These are phyloP conservation scores for Antennarius maculatus DNA, from an alignment of 2,797 vertebrate species.

Conservation along the genomic window DNA sequence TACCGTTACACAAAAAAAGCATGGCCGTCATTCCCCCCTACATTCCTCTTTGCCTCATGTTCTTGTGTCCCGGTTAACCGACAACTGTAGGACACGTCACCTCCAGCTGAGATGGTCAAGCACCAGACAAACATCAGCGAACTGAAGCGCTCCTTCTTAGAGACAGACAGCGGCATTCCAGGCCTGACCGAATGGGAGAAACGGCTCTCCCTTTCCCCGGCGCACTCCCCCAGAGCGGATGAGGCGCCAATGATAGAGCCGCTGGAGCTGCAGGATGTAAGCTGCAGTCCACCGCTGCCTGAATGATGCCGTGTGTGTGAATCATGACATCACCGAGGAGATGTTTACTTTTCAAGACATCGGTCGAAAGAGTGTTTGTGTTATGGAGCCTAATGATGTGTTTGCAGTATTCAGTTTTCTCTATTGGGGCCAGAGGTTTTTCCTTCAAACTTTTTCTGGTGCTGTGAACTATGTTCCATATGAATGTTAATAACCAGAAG, in stretches of 20 bases:
- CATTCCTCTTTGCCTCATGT: conserved; percentile 42
- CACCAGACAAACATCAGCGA: conserved; percentile 95
- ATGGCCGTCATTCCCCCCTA: conserved; percentile 54
- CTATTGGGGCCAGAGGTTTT: not conserved
- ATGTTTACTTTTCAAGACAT: conserved; percentile 5
- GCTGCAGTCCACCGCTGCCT: conserved; percentile 62
- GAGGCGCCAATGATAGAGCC: conserved; percentile 92
- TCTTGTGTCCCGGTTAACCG: conserved; percentile 74
- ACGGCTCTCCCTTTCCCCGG: conserved; percentile 90
- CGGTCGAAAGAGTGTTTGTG: not conserved
- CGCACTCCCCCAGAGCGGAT: conserved; percentile 78
- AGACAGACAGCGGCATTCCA: conserved; percentile 82
- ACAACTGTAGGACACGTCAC: conserved; percentile 85
- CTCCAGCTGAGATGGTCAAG: conserved; percentile 89
- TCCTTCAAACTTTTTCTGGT: not conserved
- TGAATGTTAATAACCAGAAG: not conserved
- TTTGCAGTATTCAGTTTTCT: conserved; percentile 4
- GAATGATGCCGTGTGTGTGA: conserved; percentile 54
- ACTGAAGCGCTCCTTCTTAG: conserved; percentile 96
- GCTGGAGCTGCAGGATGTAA: conserved; percentile 91
- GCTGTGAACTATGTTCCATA: not conserved
- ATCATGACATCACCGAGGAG: conserved; percentile 46
- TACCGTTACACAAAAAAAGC: conserved; percentile 53
- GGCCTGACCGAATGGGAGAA: conserved; percentile 93
- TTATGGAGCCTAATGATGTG: conserved; percentile 2